Percentiles rank a stretch among this genome's conserved stretches.
Evolutionary conservation across 2,888 invertebrate genomes (phyloP).

Genomic region (Spilosoma lubricipeda): DNA sequence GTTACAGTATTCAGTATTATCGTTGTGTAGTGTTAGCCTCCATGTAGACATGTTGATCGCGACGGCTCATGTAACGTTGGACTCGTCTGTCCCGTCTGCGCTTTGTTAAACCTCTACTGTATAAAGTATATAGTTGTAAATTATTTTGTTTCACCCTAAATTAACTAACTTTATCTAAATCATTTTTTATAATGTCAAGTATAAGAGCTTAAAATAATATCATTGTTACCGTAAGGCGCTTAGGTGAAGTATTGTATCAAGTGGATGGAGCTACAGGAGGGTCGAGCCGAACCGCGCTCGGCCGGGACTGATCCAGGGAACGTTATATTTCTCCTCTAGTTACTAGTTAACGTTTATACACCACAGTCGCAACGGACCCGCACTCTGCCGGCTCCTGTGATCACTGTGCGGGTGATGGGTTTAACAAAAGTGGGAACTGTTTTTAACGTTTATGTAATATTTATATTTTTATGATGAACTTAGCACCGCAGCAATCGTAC

Average conservation of each 20-base stretch:
- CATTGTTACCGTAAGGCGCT: conserved; percentile 43
- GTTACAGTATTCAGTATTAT: conserved; percentile 10
- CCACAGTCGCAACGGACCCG: background rate
- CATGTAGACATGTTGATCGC: background rate
- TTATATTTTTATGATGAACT: background rate
- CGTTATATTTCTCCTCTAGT: conserved; percentile 37
- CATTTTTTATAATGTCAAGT: conserved; percentile 38
- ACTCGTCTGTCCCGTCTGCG: conserved; percentile 22
- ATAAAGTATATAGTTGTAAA: conserved; percentile 29
- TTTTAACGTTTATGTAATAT: background rate
- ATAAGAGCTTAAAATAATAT: conserved; percentile 51
- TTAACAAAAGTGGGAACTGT: background rate
- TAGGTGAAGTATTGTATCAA: conserved; percentile 16
- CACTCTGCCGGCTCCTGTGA: background rate
- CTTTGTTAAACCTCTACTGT: conserved; percentile 33
- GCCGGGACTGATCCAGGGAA: conserved; percentile 11
- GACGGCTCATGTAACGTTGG: background rate
- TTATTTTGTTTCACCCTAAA: conserved; percentile 29
- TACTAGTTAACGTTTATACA: conserved; percentile 33
- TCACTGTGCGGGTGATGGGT: background rate
- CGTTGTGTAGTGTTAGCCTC: background rate
- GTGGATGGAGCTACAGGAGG: background rate
- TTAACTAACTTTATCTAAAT: conserved; percentile 15
- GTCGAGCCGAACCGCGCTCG: background rate
- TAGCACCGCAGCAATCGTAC: background rate